Base-by-base conservation (phyloP, 2,797 vertebrate species). In the Nyctalus aviator region DNA sequence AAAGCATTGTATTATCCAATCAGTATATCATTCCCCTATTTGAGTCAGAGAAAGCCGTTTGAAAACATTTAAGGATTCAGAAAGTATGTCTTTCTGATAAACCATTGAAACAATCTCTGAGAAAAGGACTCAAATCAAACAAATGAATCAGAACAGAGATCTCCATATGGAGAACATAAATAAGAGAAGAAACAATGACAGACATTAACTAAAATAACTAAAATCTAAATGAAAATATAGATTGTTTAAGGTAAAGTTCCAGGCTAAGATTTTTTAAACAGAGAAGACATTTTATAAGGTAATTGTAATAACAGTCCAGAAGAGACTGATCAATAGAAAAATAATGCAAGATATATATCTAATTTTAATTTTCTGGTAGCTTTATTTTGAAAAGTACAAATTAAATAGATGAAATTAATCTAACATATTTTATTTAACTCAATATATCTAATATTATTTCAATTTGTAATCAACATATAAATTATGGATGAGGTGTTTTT, bases 181-280 rank as follows among this genome's bases (percentile, higher is more conserved):
- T 59, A 76, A n/a, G 25, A 78, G 18, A 46, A 10, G 30, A 92
- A 75, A 57, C 69, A 86, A 48, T 75, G 30, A 69, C 59, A 17
- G 66, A 2, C 7, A 95, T 50, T 81, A 78, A 81, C 46, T 27
- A 75, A 88, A 57, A 53, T 75, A 71, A 84, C 55, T 86, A n/a
- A 69, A 96, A 85, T 88, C 17, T 88, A 72, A 87, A 68, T 41
- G 20, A 13, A 91, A 95, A 88, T 20, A 18, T 35, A 91, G 15
- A 53, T 66, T 68, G 21, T 44, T 44, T 78, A 62, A 20, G 55
- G 82, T 50, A 62, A 82, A 91, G 27, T 57, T 32, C 11, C 9
- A 90, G 79, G 79, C 14, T 76, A 30, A 12, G n/a, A 59, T 77
- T 88, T 20, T 93, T 84, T 88, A 46, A 90, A 53, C 13, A 15